phyloP scores from a whole-genome alignment of 30 jellyfish, hydroid and myxozoan genomes.

The Aurelia aurita region DNA sequence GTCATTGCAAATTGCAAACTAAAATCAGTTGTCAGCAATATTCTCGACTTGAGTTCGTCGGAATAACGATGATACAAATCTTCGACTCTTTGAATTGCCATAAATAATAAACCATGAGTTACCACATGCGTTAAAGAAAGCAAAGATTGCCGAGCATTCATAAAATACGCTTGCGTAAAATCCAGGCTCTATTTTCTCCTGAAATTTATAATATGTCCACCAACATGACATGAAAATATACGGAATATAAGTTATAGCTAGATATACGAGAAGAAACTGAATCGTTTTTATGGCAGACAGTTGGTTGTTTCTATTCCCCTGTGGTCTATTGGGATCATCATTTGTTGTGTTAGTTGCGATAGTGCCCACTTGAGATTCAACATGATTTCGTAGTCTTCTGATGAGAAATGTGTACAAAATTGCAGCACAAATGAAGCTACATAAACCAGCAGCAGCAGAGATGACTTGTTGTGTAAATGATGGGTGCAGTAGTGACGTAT shows the following conservation, averaged over 20 bases:
- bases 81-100: slow-evolving; percentile 29
- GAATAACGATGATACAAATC: not conserved
- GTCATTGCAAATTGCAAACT: too few relatives aligned
- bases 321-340: not conserved
- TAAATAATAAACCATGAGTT: slow-evolving; percentile 23
- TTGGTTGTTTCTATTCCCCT: slow-evolving; percentile 12
- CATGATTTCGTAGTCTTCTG: too few relatives aligned
- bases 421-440: too few relatives aligned
- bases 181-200: slow-evolving; percentile 8
- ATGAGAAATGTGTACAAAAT: too few relatives aligned
- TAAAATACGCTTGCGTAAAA: not conserved
- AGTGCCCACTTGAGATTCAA: too few relatives aligned
- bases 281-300: slow-evolving; percentile 63
- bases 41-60: too few relatives aligned
- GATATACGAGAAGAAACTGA: slow-evolving; percentile 47
- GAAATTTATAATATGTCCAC: slow-evolving; percentile 24
- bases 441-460: not conserved
- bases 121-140: slow-evolving; percentile 34
- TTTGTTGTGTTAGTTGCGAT: not conserved
- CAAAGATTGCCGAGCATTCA: slow-evolving; percentile 18
- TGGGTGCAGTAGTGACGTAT: not conserved
- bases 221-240: slow-evolving; percentile 23
- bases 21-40: too few relatives aligned
- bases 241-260: slow-evolving; percentile 38
- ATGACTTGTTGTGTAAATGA: slow-evolving; percentile 12